These are phyloP conservation scores for Entomobrya proxima DNA, from an alignment of 2,888 invertebrate species.

Conservation along the genomic window DNA sequence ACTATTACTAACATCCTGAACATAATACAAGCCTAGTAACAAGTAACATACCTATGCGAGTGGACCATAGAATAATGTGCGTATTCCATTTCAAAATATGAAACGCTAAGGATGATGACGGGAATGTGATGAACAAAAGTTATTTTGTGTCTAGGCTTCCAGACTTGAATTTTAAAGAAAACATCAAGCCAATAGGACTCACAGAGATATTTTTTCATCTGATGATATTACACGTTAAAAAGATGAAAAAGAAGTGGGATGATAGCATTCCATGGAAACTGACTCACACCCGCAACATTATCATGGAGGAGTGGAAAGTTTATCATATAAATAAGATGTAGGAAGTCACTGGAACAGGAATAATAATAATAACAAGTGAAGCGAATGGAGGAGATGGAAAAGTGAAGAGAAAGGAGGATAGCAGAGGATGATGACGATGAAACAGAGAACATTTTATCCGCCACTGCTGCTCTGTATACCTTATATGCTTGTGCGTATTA, in stretches of 20 bases:
- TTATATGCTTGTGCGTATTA: neutral
- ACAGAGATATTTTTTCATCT: conserved; percentile 27
- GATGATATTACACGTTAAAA: neutral
- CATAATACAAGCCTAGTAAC: no score
- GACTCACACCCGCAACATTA: conserved; percentile 41
- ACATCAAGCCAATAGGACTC: neutral
- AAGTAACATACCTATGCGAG: neutral
- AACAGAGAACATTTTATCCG: neutral
- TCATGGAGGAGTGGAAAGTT: conserved; percentile 18
- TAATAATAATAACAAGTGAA: conserved; percentile 50
- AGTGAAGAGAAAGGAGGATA: conserved; percentile 18
- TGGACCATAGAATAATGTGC: neutral
- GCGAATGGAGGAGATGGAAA: conserved; percentile 34
- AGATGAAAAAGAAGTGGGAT: neutral
- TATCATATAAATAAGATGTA: conserved; percentile 37
- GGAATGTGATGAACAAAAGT: conserved; percentile 35
- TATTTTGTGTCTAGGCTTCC: neutral
- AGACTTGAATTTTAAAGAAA: neutral
- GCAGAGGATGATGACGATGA: neutral
- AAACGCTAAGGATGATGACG: neutral
- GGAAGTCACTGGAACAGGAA: conserved; percentile 58
- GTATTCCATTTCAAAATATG: neutral
- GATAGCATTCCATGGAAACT: conserved; percentile 21
- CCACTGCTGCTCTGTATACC: neutral
- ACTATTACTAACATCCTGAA: no score